phyloP scores from a whole-genome alignment of 2,797 vertebrate species.

The Coccyzus lansbergi region DNA sequence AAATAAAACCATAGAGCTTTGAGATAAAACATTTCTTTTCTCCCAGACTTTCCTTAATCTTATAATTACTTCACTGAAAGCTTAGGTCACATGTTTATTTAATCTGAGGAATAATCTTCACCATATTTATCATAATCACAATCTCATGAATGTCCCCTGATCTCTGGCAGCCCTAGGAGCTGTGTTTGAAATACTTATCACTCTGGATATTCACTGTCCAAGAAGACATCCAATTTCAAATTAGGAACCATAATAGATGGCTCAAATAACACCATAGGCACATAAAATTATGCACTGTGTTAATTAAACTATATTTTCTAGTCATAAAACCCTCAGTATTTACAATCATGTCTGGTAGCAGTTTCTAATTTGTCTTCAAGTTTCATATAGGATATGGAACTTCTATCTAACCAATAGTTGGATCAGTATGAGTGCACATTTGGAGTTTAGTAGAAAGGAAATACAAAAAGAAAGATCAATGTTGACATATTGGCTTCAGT shows the following conservation, averaged over 20 bases:
- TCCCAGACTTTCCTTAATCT: background rate
- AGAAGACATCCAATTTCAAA: background rate
- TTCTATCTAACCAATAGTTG: background rate
- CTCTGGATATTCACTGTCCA: background rate
- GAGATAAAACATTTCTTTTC: background rate
- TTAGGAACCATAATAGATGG: background rate
- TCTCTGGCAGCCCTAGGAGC: background rate
- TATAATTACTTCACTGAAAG: background rate
- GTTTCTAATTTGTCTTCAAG: background rate
- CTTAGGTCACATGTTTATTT: background rate
- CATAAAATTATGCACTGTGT: background rate
- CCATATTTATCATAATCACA: background rate
- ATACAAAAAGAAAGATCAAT: background rate
- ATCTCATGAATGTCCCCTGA: fast-evolving
- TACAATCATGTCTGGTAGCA: background rate
- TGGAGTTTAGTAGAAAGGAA: background rate
- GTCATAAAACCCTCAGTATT: background rate
- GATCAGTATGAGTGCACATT: background rate
- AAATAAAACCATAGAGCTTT: background rate
- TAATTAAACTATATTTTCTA: background rate
- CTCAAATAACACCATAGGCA: background rate
- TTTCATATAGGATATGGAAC: background rate
- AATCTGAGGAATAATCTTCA: background rate
- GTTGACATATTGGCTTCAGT: background rate
- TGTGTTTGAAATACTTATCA: background rate